phyloP scores from a whole-genome alignment of 1,140 invertebrate species.

The Cotesia typhae region DNA sequence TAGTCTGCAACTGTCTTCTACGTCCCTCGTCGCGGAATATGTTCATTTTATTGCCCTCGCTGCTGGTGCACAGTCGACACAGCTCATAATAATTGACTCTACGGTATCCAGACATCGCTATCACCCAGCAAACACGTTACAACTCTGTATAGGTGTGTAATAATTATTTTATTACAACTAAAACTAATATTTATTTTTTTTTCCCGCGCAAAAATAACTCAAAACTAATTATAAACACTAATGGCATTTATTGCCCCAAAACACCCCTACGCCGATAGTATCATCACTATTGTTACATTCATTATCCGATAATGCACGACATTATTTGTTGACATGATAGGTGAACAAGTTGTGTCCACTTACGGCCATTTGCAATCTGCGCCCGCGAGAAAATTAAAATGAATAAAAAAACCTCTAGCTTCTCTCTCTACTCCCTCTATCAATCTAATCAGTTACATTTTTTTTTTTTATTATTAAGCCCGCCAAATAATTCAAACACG shows the following conservation, averaged over 20 bases:
- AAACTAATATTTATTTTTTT: constrained; percentile 31
- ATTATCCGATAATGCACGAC: constrained; percentile 34
- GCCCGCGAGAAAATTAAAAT: constrained; percentile 12
- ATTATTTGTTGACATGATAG: constrained; percentile 48
- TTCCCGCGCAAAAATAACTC: constrained; percentile 48
- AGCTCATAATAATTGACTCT: constrained; percentile 77
- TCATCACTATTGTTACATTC: constrained; percentile 33
- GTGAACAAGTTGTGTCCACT: constrained; percentile 28
- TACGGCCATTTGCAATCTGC: constrained; percentile 48
- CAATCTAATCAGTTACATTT: too few species aligned
- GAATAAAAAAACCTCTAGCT: background rate
- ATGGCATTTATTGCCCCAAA: constrained; percentile 26
- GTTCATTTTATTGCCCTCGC: constrained; percentile 72
- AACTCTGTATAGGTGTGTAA: background rate
- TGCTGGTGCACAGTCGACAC: constrained; percentile 74
- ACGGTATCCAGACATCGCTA: constrained; percentile 71
- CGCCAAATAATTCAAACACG: constrained; percentile 27
- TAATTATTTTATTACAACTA: background rate
- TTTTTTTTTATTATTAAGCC: constrained; percentile 1
- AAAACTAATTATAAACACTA: constrained; percentile 24
- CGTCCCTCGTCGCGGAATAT: constrained; percentile 74
- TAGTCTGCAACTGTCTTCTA: constrained; percentile 70
- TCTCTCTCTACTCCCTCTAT: too few species aligned
- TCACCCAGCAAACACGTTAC: background rate
- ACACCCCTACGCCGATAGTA: constrained; percentile 35